Evolutionary conservation across 2,888 invertebrate genomes (phyloP).

Genomic region (Pachliopta kotzebuea): DNA sequence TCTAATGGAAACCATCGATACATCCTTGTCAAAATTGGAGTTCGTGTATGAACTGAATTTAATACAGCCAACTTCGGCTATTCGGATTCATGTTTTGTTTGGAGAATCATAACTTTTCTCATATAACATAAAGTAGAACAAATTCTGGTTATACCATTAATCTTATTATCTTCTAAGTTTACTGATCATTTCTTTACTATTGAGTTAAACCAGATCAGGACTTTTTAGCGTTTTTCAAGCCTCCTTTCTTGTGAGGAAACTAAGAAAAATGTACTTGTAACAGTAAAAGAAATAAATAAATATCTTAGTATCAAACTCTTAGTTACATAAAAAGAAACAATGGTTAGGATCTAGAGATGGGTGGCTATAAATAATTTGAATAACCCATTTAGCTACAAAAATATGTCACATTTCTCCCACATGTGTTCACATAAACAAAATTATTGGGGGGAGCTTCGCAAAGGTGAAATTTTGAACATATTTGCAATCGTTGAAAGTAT

Average conservation of each 20-base stretch:
- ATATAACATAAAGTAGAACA: not conserved
- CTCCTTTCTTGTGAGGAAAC: too few relatives aligned
- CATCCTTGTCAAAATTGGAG: not conserved
- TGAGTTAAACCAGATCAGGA: too few relatives aligned
- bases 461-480: slow-evolving; percentile 53
- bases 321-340: too few relatives aligned
- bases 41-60: slow-evolving; percentile 1
- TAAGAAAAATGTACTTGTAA: too few relatives aligned
- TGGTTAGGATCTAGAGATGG: too few relatives aligned
- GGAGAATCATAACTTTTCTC: not conserved
- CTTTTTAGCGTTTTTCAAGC: too few relatives aligned
- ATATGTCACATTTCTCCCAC: slow-evolving; percentile 35
- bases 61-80: not conserved
- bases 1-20: slow-evolving; percentile 5
- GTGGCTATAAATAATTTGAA: not conserved
- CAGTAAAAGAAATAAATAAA: too few relatives aligned
- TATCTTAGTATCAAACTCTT: too few relatives aligned
- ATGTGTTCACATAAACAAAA: slow-evolving; percentile 29
- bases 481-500: slow-evolving; percentile 56
- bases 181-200: too few relatives aligned
- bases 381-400: slow-evolving; percentile 24
- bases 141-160: too few relatives aligned
- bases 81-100: not conserved
- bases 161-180: too few relatives aligned
- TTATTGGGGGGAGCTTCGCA: slow-evolving; percentile 42